phyloP scores from a whole-genome alignment of 1,140 invertebrate species.

The Drosophila rhopaloa region DNA sequence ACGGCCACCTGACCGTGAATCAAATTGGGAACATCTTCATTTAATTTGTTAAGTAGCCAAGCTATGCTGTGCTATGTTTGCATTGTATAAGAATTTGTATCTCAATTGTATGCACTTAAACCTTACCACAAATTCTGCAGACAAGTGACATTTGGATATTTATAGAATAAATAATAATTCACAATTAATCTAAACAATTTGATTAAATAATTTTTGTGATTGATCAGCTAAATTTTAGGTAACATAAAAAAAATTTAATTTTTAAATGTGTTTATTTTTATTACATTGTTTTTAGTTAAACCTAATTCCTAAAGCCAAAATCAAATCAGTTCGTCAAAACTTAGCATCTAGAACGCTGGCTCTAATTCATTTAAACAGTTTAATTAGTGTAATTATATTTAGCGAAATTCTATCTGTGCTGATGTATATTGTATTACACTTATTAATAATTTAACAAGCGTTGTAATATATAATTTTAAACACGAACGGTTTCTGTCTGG shows the following conservation, averaged over 20 bases:
- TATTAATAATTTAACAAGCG: slow-evolving; percentile 33
- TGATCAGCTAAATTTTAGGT: too few species aligned
- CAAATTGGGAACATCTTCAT: slow-evolving; percentile 43
- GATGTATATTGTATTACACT: slow-evolving; percentile 19
- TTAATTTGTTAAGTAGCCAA: slow-evolving; percentile 20
- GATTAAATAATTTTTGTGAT: too few species aligned
- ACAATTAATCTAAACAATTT: too few species aligned
- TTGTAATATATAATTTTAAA: slow-evolving; percentile 25
- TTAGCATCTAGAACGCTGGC: too few species aligned
- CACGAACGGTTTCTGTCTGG: slow-evolving; percentile 3
- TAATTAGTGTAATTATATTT: slow-evolving; percentile 40
- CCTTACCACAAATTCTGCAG: too few species aligned
- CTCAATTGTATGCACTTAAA: background rate
- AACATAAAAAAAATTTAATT: too few species aligned
- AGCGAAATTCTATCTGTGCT: background rate
- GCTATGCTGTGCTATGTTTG: slow-evolving; percentile 1
- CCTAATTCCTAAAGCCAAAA: too few species aligned
- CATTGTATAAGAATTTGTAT: background rate
- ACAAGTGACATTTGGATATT: too few species aligned
- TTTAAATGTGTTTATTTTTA: too few species aligned
- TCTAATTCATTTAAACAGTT: slow-evolving; percentile 1
- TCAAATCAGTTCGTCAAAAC: too few species aligned
- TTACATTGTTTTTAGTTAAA: too few species aligned
- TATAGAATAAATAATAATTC: too few species aligned
- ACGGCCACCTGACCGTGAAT: slow-evolving; percentile 31